These are phyloP conservation scores for Tetheella fluctuosa DNA, from an alignment of 2,888 invertebrate species.

Conservation along the genomic window DNA sequence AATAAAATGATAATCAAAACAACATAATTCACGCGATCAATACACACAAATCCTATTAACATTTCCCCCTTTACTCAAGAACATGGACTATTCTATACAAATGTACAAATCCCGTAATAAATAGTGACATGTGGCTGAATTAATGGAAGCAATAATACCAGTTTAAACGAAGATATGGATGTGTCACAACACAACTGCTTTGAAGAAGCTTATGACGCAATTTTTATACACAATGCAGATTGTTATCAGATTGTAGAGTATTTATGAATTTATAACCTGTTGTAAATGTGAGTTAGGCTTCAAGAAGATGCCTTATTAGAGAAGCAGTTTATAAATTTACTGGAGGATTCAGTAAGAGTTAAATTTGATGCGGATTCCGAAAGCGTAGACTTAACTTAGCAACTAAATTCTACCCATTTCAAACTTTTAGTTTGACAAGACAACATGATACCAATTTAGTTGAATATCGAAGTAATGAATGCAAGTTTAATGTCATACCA, in stretches of 20 bases:
- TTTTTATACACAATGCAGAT: background rate
- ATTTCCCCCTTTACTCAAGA: constrained; percentile 38
- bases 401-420: background rate
- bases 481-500: constrained; percentile 9
- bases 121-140: constrained; percentile 34
- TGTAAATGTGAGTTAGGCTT: background rate
- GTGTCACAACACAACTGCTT: background rate
- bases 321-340: background rate
- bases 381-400: background rate
- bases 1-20: constrained; percentile 27
- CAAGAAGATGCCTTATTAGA: background rate
- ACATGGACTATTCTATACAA: constrained; percentile 38
- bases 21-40: constrained; percentile 41
- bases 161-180: background rate
- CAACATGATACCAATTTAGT: background rate
- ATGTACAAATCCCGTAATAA: constrained; percentile 43
- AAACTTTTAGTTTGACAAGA: background rate
- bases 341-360: background rate
- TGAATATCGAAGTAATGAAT: background rate
- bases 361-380: background rate
- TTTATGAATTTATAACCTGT: background rate
- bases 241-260: background rate
- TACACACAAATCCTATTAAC: constrained; percentile 44
- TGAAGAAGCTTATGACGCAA: constrained; percentile 1
- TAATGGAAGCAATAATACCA: constrained; percentile 17